Base-by-base conservation (phyloP, 1,140 invertebrate genomes). In the Aricia agestis region DNA sequence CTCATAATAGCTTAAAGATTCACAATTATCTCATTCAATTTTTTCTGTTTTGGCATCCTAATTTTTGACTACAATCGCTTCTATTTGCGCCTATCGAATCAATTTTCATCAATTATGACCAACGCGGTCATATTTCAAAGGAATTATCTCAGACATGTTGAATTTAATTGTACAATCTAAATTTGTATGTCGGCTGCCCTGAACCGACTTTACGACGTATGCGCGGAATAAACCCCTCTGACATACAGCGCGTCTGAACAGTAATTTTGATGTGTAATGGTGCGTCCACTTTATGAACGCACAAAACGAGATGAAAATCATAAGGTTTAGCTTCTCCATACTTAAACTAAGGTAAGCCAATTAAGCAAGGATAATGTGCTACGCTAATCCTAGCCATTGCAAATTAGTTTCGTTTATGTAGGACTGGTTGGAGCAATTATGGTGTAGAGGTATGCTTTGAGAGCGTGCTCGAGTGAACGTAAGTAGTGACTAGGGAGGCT, bases 191-290 rank as follows among this genome's bases (percentile, higher is more conserved):
- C 57, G 57, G 66, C 71, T 77, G 76, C 72, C 73, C 74, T 41
- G 72, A 74, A 74, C 78, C 69, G 79, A 79, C 72, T 87, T 87
- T 86, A 86, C 79, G 83, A 84, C 74, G 72, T 82, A 84, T 83
- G 81, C 82, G 79, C 79, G 77, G 85, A 83, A 86, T 84, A 87
- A 85, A 84, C 76, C 77, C 73, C 63, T 72, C 72, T 82, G 81
- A 84, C 79, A 81, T 82, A 84, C 77, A 74, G 77, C 78, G 72
- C 70, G 78, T 77, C 77, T 79, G 76, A 80, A 76, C 80, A 79
- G 82, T 89, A 87, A 90, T 89, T 90, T 85, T 82, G 84, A 76
- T 72, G 80, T 79, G 82, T 85, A 90, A 90, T 89, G 83, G 82
- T 71, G 68, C 86, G 84, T 84, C 76, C 66, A 77, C 74, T 74